Percentiles rank a stretch among this genome's conserved stretches.
phyloP scores from a whole-genome alignment of 2,113 vertebrate species.

The Pionites leucogaster region DNA sequence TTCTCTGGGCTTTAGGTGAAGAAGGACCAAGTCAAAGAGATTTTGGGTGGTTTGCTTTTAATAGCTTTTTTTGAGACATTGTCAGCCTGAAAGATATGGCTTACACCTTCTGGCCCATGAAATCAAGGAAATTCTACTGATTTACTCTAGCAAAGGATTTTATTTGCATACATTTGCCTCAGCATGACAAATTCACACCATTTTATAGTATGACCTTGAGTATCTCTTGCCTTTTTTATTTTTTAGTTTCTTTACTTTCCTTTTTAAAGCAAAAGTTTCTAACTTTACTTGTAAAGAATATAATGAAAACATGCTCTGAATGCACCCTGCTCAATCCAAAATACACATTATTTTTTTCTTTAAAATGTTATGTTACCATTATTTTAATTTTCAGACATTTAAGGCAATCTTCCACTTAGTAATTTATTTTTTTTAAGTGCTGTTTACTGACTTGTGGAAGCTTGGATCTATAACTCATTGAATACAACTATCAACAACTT shows the following conservation, averaged over 20 bases:
- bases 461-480: not conserved
- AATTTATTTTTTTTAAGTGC: not conserved
- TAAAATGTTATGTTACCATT: not conserved
- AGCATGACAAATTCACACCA: not conserved
- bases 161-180: not conserved
- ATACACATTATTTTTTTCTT: not conserved
- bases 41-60: not conserved
- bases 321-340: not conserved
- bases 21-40: not conserved
- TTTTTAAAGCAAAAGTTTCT: not conserved
- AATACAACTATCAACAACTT: not conserved
- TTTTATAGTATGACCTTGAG: not conserved
- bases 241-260: not conserved
- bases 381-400: not conserved
- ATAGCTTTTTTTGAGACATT: not conserved
- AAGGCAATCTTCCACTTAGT: not conserved
- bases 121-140: not conserved
- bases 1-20: not conserved
- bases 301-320: not conserved
- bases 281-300: not conserved
- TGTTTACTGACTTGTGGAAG: not conserved
- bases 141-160: not conserved
- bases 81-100: not conserved
- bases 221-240: not conserved
- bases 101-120: not conserved